Evolutionary conservation across 2,113 vertebrate species (phyloP).

Genomic region (Triplophysa siluroides): DNA sequence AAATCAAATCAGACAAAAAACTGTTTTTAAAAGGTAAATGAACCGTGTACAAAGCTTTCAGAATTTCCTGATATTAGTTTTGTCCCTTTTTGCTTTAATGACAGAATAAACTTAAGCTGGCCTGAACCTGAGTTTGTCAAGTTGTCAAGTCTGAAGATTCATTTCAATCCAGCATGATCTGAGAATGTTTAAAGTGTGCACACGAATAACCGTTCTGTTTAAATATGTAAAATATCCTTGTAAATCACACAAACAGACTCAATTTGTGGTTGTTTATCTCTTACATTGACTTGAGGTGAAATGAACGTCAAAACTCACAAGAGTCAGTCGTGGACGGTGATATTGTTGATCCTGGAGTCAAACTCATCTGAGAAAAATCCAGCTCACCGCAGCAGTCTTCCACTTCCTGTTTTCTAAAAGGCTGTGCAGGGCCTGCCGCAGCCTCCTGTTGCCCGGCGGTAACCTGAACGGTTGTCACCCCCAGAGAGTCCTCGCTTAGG

Average conservation of each 20-base stretch:
- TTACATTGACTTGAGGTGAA: no score
- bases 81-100: no score
- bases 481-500: conserved; percentile 79
- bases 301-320: conserved; percentile 83
- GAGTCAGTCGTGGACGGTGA: conserved; percentile 92
- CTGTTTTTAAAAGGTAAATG: no score
- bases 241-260: background rate
- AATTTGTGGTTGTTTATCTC: background rate
- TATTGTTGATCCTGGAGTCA: conserved; percentile 92
- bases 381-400: conserved; percentile 88
- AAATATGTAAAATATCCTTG: no score
- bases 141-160: no score
- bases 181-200: no score
- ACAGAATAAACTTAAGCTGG: no score
- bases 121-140: no score
- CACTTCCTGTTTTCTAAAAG: conserved; percentile 83
- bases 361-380: conserved; percentile 93
- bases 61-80: no score
- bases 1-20: conserved; percentile 6
- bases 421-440: conserved; percentile 58
- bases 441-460: background rate
- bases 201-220: no score
- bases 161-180: no score
- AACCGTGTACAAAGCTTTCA: no score
- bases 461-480: conserved; percentile 60